Evolutionary conservation across 2,113 vertebrate genomes (phyloP), one percentile per base, ranked within the genome.

Genomic region (Lepisosteus osseus): DNA sequence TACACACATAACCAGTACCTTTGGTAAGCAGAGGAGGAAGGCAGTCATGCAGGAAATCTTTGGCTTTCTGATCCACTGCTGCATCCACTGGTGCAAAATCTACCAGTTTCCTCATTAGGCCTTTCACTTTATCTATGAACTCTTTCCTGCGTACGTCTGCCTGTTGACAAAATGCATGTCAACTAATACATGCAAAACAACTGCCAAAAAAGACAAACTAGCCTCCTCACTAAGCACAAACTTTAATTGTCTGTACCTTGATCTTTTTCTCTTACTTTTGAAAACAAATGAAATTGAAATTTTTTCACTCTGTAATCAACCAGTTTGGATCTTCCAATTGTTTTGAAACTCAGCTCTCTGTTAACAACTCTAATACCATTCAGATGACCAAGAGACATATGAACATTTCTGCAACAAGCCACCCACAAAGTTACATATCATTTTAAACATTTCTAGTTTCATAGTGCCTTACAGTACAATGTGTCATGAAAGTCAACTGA

Each of bases 31-130:
- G 76, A 0, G 97, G 97, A 6, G 97, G 97, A 3, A 99, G 90
- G 70, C 95, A 98, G 82, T 99, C 96, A 3, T 98, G 94, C 63
- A 99, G 85, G 82, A 95, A 97, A 0, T 80, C 90, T 87, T 91
- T 94, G 70, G 94, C 95, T 84, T 95, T 95, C 85, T 98, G 96
- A 85, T 99, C 97, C 57, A 98, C 95, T 0, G 95, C 94, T 44
- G 96, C 97, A 63, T 99, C 97, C 0, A 98, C 86, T 0, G 97
- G 96, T 0, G 92, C 93, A 3, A 92, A 97, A 17, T 85, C 82
- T 3, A 83, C 45, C 0, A 99, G 84, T 70, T 94, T 97, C 73
- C 89, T 93, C 66, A 98, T 88, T 72, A 99, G 83, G 17, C 75
- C 83, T 59, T 90, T 85, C 3, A 95, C 78, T 54, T 87, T 93